Evolutionary conservation across 2,797 vertebrate species (phyloP).

Genomic region (Acipenser ruthenus): DNA sequence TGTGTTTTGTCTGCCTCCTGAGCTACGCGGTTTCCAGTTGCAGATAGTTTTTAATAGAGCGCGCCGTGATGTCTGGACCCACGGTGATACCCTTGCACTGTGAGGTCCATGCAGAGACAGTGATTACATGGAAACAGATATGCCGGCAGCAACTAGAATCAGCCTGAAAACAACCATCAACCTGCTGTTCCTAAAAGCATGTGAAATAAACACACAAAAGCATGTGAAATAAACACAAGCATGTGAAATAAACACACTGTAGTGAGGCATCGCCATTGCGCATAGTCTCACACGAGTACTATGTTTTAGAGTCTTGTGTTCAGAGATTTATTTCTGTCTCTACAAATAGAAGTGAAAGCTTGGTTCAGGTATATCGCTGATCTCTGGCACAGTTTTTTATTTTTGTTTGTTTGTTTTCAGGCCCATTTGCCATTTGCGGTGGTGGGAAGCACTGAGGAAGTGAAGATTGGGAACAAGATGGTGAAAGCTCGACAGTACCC

Average conservation of each 20-base stretch:
- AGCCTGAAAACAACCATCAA: no score
- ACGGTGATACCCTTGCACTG: background rate
- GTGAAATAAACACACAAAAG: no score
- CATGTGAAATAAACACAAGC: no score
- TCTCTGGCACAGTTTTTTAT: background rate
- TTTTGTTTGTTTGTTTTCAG: conserved; percentile 51
- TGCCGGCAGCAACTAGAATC: no score
- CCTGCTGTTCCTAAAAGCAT: no score
- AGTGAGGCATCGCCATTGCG: no score
- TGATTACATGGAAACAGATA: no score
- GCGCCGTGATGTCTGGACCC: background rate
- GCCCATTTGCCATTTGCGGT: conserved; percentile 95
- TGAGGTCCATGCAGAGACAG: background rate
- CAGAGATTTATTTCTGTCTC: no score
- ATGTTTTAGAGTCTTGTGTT: no score
- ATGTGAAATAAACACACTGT: no score
- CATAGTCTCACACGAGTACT: no score
- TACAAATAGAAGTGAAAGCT: background rate
- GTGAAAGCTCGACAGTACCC: conserved; percentile 96
- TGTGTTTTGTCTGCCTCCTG: background rate
- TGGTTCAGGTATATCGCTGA: background rate
- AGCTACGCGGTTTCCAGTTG: background rate
- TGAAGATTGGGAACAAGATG: conserved; percentile 98
- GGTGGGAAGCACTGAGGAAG: conserved; percentile 92
- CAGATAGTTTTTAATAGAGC: background rate